Base-by-base conservation (phyloP, 2,888 invertebrate species). In the Gortyna flavago region DNA sequence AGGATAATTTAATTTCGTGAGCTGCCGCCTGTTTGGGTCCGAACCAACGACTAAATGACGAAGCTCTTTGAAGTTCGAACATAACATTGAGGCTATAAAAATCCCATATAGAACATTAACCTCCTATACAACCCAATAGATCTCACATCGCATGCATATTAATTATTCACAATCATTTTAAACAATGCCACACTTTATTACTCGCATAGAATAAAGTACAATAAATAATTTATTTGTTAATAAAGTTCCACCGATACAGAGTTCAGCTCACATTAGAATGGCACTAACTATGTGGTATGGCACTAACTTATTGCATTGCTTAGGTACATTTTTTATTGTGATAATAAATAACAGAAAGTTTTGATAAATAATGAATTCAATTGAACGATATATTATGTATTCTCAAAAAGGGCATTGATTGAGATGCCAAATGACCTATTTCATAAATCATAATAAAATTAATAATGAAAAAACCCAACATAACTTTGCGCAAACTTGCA, bases 171-270 rank as follows among this genome's bases (percentile, higher is more conserved):
- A 67, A 57, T 38, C 25, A 48, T 66, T 72, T 32, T 18, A 69
- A 70, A 72, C 80, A 79, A 84, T 72, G 32, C 18, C 25, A 35
- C 11, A 18, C 2, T 48, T 62, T 72, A 72, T 29, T 48, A 18
- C 11, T 9, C 18, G 7, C 51, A 57, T 44, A 25, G 25, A 66
- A 72, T 79, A 80, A 65, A 72, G 61, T 13, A 72, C 32, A 84
- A 84, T 81, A 68, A 65, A 61, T 44, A 0, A 54, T 67, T 48
- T 1, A 38, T 65, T 66, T 57, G 59, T 11, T 38, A 77, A 77
- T 65, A 61, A 79, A 79, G 16, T 68, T 44, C 32, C 59, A 68
- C 5, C n/a, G 54, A 48, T 69, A 80, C 41, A 83, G 51, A 57
- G 35, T 68, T 65, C 25, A 25, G 16, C 21, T 69, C 44, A 35